Percentiles rank a stretch among this genome's conserved stretches.
Evolutionary conservation across 2,888 invertebrate species (phyloP).

Genomic region (Cetonia aurata): DNA sequence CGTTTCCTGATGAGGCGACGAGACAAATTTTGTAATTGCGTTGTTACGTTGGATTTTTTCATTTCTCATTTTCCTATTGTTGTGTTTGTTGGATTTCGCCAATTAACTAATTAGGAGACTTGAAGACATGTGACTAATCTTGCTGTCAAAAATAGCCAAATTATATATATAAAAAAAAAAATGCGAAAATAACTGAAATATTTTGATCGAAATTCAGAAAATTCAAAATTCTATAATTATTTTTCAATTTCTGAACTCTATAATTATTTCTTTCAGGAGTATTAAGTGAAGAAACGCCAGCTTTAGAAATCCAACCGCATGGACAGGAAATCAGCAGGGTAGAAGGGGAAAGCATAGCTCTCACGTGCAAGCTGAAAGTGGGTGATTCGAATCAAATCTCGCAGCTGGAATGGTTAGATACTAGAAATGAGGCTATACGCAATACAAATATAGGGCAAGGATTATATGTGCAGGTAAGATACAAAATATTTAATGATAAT

Average conservation of each 20-base stretch:
- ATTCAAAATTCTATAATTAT: too few relatives aligned
- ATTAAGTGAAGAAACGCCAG: constrained; percentile 51
- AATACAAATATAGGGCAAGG: constrained; percentile 57
- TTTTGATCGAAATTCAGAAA: too few relatives aligned
- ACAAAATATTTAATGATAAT: too few relatives aligned
- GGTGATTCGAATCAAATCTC: constrained; percentile 76
- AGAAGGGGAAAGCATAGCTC: constrained; percentile 80
- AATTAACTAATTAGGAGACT: constrained; percentile 16
- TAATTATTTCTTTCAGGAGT: constrained; percentile 8
- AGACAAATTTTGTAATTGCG: constrained; percentile 3
- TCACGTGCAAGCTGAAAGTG: constrained; percentile 83
- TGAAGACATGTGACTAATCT: background rate
- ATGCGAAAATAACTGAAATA: too few relatives aligned
- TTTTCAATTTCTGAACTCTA: too few relatives aligned
- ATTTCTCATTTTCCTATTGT: background rate
- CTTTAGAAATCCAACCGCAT: constrained; percentile 79
- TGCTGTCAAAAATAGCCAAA: background rate
- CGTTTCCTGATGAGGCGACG: constrained; percentile 25
- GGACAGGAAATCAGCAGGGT: constrained; percentile 79
- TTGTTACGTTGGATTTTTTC: background rate
- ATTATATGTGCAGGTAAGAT: constrained; percentile 61
- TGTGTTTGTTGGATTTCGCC: constrained; percentile 2
- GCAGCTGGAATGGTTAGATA: constrained; percentile 85
- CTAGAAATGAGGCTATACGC: constrained; percentile 77
- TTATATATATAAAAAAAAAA: too few relatives aligned